Evolutionary conservation across 1,140 invertebrate genomes (phyloP), one percentile per base, ranked within the genome.

Genomic region (Micrasema longulum): DNA sequence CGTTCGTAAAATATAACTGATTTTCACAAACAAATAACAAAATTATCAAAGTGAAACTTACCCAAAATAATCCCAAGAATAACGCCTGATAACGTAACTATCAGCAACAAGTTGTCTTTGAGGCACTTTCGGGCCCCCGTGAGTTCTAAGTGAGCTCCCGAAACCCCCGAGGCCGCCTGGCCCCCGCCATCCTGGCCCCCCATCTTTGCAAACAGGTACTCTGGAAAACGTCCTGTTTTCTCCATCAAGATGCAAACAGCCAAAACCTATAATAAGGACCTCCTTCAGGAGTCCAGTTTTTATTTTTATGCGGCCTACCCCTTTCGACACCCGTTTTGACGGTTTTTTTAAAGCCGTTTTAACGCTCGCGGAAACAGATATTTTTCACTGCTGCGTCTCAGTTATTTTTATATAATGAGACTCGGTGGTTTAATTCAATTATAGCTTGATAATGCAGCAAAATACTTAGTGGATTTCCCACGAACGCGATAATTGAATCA

Each of bases 81-180:
- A 2, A 95, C 93, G 14, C 93, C 93, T 18, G 89, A 88, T 57
- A 95, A 83, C 10, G 93, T 95, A 55, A 92, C 87, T 47, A 95
- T 83, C 63, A 95, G 87, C 77, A 95, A 88, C 3, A 92, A 87
- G 80, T 95, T 95, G 47, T 93, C 90, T 47, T 85, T 82, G 45
- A 93, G 83, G 88, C 91, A 92, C 76, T 89, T 90, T 72, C 84
- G 86, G 26, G 86, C 84, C 36, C 88, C 89, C 76, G 89, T 91
- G 77, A 88, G 84, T 82, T 91, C 90, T 53, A 87, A 83, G 71
- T 88, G 87, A 20, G 87, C 85, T 31, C 83, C 82, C 75, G 85
- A 82, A 73, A 86, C 85, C 74, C 86, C 86, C 31, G 84, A 86
- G 74, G 85, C 85, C 77, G 85, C 88, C 77, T 84, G 82, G 71